phyloP scores from a whole-genome alignment of 2,888 invertebrate genomes.

The Oscheius onirici region DNA sequence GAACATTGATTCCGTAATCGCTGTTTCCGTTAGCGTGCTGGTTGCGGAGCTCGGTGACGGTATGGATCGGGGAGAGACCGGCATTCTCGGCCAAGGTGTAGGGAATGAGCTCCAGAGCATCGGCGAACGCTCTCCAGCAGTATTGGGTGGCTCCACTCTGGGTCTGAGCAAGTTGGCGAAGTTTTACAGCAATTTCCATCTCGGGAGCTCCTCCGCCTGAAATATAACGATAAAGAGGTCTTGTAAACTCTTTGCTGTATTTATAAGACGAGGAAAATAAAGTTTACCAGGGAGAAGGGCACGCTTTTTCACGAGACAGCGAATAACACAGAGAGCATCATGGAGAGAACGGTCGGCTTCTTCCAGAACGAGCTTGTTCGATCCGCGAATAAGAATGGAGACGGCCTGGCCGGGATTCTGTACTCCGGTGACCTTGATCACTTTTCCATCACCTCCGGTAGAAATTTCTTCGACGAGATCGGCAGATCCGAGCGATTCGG shows the following conservation, averaged over 20 bases:
- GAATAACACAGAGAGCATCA: constrained; percentile 90
- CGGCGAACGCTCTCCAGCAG: constrained; percentile 92
- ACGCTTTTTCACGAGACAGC: constrained; percentile 92
- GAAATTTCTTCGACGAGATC: constrained; percentile 93
- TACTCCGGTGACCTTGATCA: constrained; percentile 91
- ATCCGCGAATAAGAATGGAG: constrained; percentile 88
- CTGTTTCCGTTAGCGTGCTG: constrained; percentile 87
- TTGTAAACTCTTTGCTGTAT: too few relatives aligned
- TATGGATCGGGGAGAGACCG: constrained; percentile 90
- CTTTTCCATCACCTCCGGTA: constrained; percentile 84
- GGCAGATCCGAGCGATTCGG: constrained; percentile 89
- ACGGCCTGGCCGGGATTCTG: constrained; percentile 88
- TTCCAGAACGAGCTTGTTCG: constrained; percentile 87
- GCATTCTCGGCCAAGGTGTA: constrained; percentile 91
- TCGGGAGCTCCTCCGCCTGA: constrained; percentile 98
- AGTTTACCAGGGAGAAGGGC: constrained; percentile 62
- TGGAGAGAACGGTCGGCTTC: constrained; percentile 90
- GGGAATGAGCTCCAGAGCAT: constrained; percentile 89
- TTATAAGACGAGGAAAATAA: too few relatives aligned
- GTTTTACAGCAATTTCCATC: constrained; percentile 87
- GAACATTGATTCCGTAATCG: constrained; percentile 92
- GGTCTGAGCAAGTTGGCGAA: constrained; percentile 84
- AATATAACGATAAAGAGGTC: too few relatives aligned
- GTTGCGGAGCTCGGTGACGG: constrained; percentile 94
- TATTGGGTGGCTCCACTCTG: constrained; percentile 89